These are phyloP conservation scores for Mesocentrotus franciscanus DNA, from an alignment of 53 echinoderm and acorn worm species.

Conservation along the genomic window DNA sequence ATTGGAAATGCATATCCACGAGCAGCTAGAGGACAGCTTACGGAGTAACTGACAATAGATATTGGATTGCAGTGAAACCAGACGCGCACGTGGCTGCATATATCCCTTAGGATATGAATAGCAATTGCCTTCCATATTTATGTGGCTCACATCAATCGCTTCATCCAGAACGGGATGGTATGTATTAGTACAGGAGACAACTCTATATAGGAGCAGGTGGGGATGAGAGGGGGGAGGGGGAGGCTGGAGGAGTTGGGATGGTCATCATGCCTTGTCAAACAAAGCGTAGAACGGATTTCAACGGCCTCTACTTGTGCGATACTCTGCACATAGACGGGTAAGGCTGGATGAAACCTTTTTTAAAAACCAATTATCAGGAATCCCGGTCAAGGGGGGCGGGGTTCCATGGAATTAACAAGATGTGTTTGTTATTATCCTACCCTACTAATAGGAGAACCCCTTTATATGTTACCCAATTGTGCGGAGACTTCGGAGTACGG, in stretches of 20 bases:
- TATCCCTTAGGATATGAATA: conserved; percentile 7
- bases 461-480: too few species aligned
- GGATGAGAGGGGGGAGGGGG: background rate
- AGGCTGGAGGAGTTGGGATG: too few species aligned
- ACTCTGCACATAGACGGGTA: too few species aligned
- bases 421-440: too few species aligned
- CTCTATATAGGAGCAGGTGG: background rate
- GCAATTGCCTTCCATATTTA: background rate
- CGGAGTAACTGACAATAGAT: background rate
- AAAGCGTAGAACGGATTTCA: background rate
- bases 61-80: background rate
- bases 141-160: background rate
- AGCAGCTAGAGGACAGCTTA: background rate
- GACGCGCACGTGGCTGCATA: conserved; percentile 7
- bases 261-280: background rate
- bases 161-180: background rate
- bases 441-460: too few species aligned
- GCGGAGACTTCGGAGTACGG: too few species aligned
- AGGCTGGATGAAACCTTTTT: too few species aligned
- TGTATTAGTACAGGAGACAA: background rate
- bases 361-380: too few species aligned
- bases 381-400: too few species aligned
- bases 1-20: background rate
- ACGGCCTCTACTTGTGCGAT: too few species aligned
- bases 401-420: too few species aligned